Base-by-base conservation (phyloP, 1,140 invertebrate genomes). In the Aphelenchoides besseyi region DNA sequence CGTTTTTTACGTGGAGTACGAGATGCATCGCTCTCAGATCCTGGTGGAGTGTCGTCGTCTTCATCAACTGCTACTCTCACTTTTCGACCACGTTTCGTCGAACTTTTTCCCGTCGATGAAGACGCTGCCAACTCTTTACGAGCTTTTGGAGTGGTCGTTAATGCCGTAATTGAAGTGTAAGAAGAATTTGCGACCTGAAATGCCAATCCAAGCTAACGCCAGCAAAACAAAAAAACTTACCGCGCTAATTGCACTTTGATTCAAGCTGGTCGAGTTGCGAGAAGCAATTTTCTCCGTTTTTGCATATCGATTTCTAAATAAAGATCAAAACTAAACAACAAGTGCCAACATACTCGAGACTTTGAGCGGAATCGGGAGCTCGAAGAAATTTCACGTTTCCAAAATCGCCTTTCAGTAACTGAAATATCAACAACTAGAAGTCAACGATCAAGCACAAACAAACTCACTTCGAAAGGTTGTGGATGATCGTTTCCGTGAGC, bases 401-500 rank as follows among this genome's bases (percentile, higher is more conserved):
- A 36, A 75, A 75, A 23, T 71, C 41, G 63, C 32, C 63, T 53
- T 66, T 66, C 16, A 12, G 16, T 12, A 66, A 26, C 63, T 66
- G 3, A 1, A 66, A 66, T 23, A 61, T n/a, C 18, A 18, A n/a
- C n/a, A 36, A 36, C n/a, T n/a, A n/a, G 2, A 61, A 18, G 16
- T 2, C 59, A 61, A 61, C 18, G n/a, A 36, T 1, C 26, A 29
- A 36, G 30, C n/a, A 61, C 16, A 36, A 61, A 36, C 1, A 16
- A 61, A 9, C 23, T 59, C 23, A 48, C n/a, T 29, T 70, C 71
- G 26, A 83, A 67, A 5, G 81, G 78, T n/a, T 83, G 75, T 1
- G 81, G 81, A 54, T 83, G 82, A 30, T 70, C 37, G 48, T 84
- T 74, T 29, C 70, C 35, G 35, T 80, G 68, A 0, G 68, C 62